A percentile compares a stretch with the other conserved stretches of the same genome.
phyloP scores from a whole-genome alignment of 1,140 invertebrate species.

The Bombus huntii region DNA sequence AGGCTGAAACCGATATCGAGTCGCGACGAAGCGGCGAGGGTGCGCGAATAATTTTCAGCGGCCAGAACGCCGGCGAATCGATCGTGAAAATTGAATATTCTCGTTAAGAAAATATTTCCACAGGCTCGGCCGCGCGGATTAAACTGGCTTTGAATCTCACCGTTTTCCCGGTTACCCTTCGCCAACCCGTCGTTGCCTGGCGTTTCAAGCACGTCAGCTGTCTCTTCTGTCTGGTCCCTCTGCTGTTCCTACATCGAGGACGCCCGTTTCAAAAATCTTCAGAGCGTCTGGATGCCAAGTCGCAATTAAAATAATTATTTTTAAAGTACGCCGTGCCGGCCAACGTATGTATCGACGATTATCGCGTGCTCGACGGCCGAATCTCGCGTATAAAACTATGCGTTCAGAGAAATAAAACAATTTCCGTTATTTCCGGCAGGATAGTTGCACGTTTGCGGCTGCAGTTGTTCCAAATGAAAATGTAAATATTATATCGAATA shows the following conservation, averaged over 20 bases:
- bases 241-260: not conserved
- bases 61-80: slow-evolving; percentile 44
- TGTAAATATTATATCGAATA: not conserved
- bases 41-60: slow-evolving; percentile 60
- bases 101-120: slow-evolving; percentile 69
- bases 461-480: not conserved
- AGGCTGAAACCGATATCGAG: slow-evolving; percentile 27
- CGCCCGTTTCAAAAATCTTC: slow-evolving; percentile 18
- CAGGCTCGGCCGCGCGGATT: slow-evolving; percentile 48
- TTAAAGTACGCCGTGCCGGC: not conserved
- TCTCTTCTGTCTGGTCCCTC: not conserved
- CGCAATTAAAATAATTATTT: slow-evolving; percentile 44
- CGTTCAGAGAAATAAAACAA: not conserved
- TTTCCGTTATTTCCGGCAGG: not conserved
- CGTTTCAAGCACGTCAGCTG: slow-evolving; percentile 15
- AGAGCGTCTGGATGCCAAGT: not conserved
- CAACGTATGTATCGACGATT: slow-evolving; percentile 17
- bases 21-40: slow-evolving; percentile 20
- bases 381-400: not conserved
- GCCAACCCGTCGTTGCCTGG: no score
- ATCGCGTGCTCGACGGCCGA: not conserved
- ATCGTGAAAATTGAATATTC: slow-evolving; percentile 72
- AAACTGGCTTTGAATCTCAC: slow-evolving; percentile 54
- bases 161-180: slow-evolving; percentile 3
- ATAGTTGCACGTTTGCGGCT: not conserved